These are phyloP conservation scores for Spodoptera picta DNA, from an alignment of 2,888 invertebrate genomes.

Conservation along the genomic window DNA sequence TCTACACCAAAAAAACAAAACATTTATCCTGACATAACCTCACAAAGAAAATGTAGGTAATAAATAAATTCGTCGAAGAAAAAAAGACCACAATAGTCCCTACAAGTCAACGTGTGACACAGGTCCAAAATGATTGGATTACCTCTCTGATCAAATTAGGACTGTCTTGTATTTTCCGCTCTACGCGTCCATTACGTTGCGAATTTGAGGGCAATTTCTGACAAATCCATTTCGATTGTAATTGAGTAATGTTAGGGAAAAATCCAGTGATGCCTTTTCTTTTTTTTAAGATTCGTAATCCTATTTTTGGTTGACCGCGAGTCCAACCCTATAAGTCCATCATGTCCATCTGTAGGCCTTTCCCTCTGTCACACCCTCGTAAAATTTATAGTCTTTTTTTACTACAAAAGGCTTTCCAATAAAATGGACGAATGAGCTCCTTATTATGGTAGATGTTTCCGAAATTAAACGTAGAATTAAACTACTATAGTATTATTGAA, in stretches of 20 bases:
- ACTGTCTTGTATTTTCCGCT: conserved; percentile 77
- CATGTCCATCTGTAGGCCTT: too few relatives aligned
- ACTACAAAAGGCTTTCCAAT: too few relatives aligned
- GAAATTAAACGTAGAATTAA: too few relatives aligned
- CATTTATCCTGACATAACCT: conserved; percentile 6
- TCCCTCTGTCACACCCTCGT: too few relatives aligned
- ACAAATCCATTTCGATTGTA: conserved; percentile 24
- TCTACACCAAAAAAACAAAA: background rate
- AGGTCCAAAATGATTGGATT: conserved; percentile 79
- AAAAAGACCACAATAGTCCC: conserved; percentile 42
- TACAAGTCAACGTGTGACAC: conserved; percentile 62
- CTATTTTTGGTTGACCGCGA: too few relatives aligned
- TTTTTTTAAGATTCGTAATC: background rate
- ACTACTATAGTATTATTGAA: too few relatives aligned
- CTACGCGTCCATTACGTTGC: conserved; percentile 61
- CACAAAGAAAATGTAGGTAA: conserved; percentile 31
- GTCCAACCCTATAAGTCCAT: too few relatives aligned
- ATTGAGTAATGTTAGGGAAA: conserved; percentile 25
- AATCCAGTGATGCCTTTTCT: conserved; percentile 3
- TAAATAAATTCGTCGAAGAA: conserved; percentile 51
- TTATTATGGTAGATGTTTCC: too few relatives aligned
- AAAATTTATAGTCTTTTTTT: too few relatives aligned
- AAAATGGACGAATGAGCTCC: too few relatives aligned
- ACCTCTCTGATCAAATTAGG: conserved; percentile 80
- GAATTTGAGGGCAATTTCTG: conserved; percentile 60